phyloP scores from a whole-genome alignment of 2,113 vertebrate genomes.

The Rhinopithecus roxellana region DNA sequence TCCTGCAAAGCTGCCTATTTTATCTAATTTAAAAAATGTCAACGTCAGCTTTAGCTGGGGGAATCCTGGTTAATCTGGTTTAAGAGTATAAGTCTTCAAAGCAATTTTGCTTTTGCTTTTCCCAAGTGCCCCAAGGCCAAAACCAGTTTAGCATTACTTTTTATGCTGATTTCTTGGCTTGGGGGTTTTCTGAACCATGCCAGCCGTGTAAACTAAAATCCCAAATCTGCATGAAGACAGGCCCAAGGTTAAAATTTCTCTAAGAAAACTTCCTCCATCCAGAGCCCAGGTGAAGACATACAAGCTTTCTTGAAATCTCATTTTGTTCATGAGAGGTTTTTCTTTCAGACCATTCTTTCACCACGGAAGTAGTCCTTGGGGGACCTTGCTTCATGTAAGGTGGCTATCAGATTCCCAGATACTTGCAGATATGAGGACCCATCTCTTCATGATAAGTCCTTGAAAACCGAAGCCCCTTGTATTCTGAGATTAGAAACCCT shows the following conservation, averaged over 20 bases:
- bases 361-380: background rate
- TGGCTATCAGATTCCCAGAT: background rate
- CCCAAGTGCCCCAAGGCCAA: background rate
- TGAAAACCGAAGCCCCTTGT: background rate
- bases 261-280: background rate
- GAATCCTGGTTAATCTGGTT: slow-evolving; percentile 19
- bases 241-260: background rate
- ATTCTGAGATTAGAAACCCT: background rate
- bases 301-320: background rate
- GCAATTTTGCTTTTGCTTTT: background rate
- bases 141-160: background rate
- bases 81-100: background rate
- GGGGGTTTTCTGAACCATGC: background rate
- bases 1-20: background rate
- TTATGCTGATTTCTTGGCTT: background rate
- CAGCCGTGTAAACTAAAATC: background rate
- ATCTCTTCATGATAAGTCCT: background rate
- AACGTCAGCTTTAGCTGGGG: background rate
- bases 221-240: background rate
- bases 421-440: background rate
- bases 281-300: background rate
- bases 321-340: background rate
- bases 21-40: background rate
- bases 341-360: background rate
- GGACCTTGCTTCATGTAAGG: background rate